Base-by-base conservation (phyloP, 2,113 vertebrate genomes). In the Poeciliopsis retropinna region DNA sequence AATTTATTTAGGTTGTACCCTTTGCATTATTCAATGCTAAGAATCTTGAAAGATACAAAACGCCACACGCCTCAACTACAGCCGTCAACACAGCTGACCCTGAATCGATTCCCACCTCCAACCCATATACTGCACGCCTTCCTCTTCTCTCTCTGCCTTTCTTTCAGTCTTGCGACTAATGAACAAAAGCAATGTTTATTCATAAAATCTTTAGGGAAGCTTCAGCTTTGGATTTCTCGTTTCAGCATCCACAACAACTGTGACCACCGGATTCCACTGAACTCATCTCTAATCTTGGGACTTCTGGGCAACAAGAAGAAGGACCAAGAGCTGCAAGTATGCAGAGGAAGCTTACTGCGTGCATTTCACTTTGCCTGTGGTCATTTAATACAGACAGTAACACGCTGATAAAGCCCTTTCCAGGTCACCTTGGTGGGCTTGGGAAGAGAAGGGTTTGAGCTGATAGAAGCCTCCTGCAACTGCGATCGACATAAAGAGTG, bases 391-490 rank as follows among this genome's bases (percentile, higher is more conserved):
- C 37, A 54, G 72, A 73, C 25, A 3, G 31, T 54, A 71, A 83
- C 73, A 69, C 67, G 76, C 70, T 81, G 77, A 86, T 57, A 27
- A 57, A 81, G 81, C 60, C 57, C 72, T 64, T 34, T 29, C 17
- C 6, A 75, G 86, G 85, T 88, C 85, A 88, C 86, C 89, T 89
- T 90, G 82, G 72, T 39, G 73, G 47, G 65, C 64, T 29, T 3
- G n/a, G 75, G 68, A 32, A 34, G 69, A 66, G 41, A 47, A 14
- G 37, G 64, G 60, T 29, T 44, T 41, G 66, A 77, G 41, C 31
- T n/a, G 62, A 54, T 39, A 34, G n/a, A 57, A 73, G 76, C 67
- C 34, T 64, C 78, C 79, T 68, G 75, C 74, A 41, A 64, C 73
- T 76, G 17, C 32, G 67, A 82, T 62, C 51, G 66, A 80, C 79